Percentiles rank a stretch among this genome's conserved stretches.
Evolutionary conservation across 2,888 invertebrate genomes (phyloP).

Genomic region (Phrixothrix hirtus): DNA sequence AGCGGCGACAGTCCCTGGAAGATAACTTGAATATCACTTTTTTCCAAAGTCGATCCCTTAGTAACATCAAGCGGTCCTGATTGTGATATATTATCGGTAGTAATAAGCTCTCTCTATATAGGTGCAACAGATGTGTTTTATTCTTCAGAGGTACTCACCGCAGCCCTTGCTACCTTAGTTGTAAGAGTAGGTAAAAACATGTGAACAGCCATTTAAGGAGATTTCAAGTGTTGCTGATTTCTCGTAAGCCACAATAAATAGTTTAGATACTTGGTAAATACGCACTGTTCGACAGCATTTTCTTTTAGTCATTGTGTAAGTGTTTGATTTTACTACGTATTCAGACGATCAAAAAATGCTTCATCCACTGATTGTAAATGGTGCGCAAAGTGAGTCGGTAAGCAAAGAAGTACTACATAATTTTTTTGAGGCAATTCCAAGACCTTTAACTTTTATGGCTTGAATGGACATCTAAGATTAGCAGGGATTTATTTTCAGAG

Average conservation of each 20-base stretch:
- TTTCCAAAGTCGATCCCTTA: too few species aligned
- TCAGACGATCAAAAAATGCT: neutral
- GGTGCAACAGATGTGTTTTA: too few species aligned
- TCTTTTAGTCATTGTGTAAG: neutral
- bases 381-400: constrained; percentile 20
- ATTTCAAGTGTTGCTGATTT: too few species aligned
- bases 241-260: constrained; percentile 1
- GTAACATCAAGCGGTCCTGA: too few species aligned
- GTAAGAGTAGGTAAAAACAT: neutral
- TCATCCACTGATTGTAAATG: constrained; percentile 2
- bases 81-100: neutral
- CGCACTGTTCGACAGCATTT: neutral
- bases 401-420: constrained; percentile 36
- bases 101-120: too few species aligned
- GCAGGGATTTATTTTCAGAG: constrained; percentile 1
- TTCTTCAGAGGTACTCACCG: too few species aligned
- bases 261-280: constrained; percentile 1
- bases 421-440: constrained; percentile 44
- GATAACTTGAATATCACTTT: neutral
- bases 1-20: neutral
- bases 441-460: constrained; percentile 3
- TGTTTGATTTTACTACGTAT: too few species aligned
- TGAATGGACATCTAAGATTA: constrained; percentile 4
- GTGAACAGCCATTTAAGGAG: neutral
- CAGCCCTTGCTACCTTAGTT: neutral